phyloP scores from a whole-genome alignment of 2,888 invertebrate genomes.

The Pristionchus entomophagus region DNA sequence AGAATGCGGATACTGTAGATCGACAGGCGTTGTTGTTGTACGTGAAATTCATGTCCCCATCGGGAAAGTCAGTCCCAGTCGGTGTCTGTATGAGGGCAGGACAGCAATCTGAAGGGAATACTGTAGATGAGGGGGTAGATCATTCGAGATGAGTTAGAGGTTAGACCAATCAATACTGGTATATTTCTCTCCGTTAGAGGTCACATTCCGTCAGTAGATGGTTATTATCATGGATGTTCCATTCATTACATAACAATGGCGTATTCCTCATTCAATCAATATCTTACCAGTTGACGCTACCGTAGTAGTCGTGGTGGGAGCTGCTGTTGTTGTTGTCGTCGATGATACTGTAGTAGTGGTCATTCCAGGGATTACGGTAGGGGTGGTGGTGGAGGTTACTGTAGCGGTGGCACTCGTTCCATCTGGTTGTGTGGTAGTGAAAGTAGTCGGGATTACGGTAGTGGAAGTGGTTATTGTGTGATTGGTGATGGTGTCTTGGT shows the following conservation, averaged over 20 bases:
- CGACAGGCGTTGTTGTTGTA: constrained; percentile 59
- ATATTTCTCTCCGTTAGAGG: constrained; percentile 11
- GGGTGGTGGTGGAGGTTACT: background rate
- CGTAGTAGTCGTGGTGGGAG: constrained; percentile 42
- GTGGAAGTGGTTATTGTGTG: background rate
- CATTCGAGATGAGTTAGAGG: background rate
- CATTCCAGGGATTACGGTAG: background rate
- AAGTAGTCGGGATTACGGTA: background rate
- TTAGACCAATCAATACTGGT: background rate
- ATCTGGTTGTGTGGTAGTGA: background rate
- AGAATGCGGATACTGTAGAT: constrained; percentile 53
- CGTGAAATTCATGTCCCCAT: constrained; percentile 58
- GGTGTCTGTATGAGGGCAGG: constrained; percentile 52
- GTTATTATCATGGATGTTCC: background rate
- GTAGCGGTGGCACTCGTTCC: background rate
- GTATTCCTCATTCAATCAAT: background rate
- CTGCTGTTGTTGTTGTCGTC: background rate
- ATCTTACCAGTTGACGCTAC: constrained; percentile 35
- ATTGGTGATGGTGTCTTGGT: background rate
- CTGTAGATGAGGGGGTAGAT: no score
- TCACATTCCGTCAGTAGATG: background rate
- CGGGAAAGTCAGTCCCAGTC: constrained; percentile 51
- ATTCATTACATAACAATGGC: background rate
- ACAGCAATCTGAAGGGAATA: constrained; percentile 57
- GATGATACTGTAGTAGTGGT: constrained; percentile 11